Percentiles rank a stretch among this genome's conserved stretches.
Evolutionary conservation across 2,797 vertebrate genomes (phyloP).

Genomic region (Erpetoichthys calabaricus): DNA sequence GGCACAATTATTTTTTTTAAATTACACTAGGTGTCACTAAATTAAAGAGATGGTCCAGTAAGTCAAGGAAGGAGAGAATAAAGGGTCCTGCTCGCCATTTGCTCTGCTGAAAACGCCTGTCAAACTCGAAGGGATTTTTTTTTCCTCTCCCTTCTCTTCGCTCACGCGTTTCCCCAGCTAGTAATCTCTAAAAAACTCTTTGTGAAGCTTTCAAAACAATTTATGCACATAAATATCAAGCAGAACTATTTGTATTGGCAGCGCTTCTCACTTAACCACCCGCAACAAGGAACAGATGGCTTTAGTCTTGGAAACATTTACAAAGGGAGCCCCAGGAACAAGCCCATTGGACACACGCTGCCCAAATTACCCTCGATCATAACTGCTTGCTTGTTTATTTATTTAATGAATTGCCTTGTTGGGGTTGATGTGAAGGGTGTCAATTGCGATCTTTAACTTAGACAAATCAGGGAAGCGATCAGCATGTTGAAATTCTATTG

Average conservation of each 20-base stretch:
- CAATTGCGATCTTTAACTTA: too few relatives aligned
- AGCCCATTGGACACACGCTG: constrained; percentile 28
- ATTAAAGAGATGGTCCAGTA: too few relatives aligned
- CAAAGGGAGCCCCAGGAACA: constrained; percentile 44
- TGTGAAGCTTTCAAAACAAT: constrained; percentile 90
- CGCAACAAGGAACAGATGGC: constrained; percentile 86
- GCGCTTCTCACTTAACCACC: constrained; percentile 72
- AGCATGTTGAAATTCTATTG: too few relatives aligned
- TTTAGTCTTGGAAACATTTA: constrained; percentile 44
- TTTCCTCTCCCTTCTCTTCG: constrained; percentile 33
- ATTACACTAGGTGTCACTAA: too few relatives aligned
- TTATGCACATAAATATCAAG: constrained; percentile 95
- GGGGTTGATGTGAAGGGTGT: too few relatives aligned
- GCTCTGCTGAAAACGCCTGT: constrained; percentile 5
- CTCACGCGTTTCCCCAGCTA: constrained; percentile 50
- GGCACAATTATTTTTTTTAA: too few relatives aligned
- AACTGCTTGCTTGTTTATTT: constrained; percentile 45
- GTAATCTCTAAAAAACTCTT: constrained; percentile 75
- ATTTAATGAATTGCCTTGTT: constrained; percentile 33
- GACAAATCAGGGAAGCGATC: too few relatives aligned
- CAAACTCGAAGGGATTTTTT: constrained; percentile 24
- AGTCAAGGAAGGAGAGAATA: not conserved
- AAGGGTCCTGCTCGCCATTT: not conserved
- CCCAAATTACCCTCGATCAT: constrained; percentile 34
- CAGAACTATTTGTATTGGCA: constrained; percentile 90